Base-by-base conservation (phyloP, 2,888 invertebrate species). In the Hypercompe scribonia region DNA sequence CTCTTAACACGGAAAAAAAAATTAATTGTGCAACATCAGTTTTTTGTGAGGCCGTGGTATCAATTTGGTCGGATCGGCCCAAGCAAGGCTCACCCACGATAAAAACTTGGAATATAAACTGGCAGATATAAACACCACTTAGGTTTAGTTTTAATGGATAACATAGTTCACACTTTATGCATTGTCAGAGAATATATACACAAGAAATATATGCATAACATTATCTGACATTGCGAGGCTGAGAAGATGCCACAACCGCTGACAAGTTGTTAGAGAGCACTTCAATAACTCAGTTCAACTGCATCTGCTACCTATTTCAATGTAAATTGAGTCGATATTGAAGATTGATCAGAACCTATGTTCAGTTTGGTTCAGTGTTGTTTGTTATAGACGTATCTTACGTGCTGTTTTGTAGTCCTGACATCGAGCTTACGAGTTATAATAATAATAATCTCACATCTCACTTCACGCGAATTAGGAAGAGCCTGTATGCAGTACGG, bases 271-370 rank as follows among this genome's bases (percentile, higher is more conserved):
- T 70, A 72, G 65, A 80, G 76, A 74, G 70, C 70, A 81, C 81
- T 80, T 76, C 77, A 71, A 74, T 78, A 82, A 82, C 83, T 74
- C 71, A 67, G 76, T 79, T 77, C 77, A 72, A 65, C 64, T 76
- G 71, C 77, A 77, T 80, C 74, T 78, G 82, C 72, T 79, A 74
- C 68, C 83, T 74, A 83, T 83, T 83, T 84, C 81, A 81, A 84
- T 83, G 83, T 79, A 84, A 83, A 83, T 83, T 76, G 67, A 33
- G 64, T 31, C 75, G n/a, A 31, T 46, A 18, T 42, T 46, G 33
- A 70, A 76, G 72, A 82, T 74, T 84, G 84, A 82, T 78, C 73
- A 68, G 31, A 50, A 63, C 64, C 70, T 75, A 67, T 75, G 70
- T 68, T 74, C 65, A 61, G 68, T 58, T 72, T 70, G 21, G 58